Evolutionary conservation across 2,888 invertebrate species (phyloP).

Genomic region (Aelia acuminata): DNA sequence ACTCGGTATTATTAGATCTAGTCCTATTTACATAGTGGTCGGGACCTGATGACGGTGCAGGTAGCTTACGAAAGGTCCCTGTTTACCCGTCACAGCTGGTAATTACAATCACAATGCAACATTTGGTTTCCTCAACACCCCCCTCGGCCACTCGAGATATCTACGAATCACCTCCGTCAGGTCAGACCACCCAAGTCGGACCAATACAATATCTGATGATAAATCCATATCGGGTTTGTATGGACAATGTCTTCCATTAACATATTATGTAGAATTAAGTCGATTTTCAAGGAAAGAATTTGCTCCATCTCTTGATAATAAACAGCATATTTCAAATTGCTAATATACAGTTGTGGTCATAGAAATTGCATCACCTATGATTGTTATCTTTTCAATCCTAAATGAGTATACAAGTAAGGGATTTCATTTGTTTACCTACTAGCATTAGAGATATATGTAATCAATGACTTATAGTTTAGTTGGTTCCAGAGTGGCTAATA

Average conservation of each 20-base stretch:
- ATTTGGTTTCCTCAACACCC: conserved; percentile 37
- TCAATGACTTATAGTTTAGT: too few relatives aligned
- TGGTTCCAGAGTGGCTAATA: too few relatives aligned
- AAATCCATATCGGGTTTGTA: background rate
- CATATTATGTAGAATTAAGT: background rate
- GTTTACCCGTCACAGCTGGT: conserved; percentile 26
- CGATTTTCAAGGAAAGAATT: background rate
- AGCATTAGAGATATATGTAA: too few relatives aligned
- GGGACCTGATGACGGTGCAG: conserved; percentile 47
- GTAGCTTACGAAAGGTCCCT: conserved; percentile 23
- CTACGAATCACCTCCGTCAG: background rate
- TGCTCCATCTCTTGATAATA: background rate
- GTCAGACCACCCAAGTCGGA: conserved; percentile 1
- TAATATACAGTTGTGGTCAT: too few relatives aligned
- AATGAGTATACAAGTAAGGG: too few relatives aligned
- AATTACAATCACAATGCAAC: conserved; percentile 48
- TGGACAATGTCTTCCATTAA: background rate
- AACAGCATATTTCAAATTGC: too few relatives aligned
- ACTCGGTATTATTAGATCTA: conserved; percentile 37
- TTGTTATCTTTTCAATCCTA: too few relatives aligned
- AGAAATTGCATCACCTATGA: too few relatives aligned
- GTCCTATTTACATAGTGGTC: conserved; percentile 22
- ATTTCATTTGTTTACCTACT: too few relatives aligned
- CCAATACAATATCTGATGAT: background rate
- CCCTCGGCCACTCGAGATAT: background rate